These are phyloP conservation scores for Camptogramma bilineatum DNA, from an alignment of 2,888 invertebrate species.

Conservation along the genomic window DNA sequence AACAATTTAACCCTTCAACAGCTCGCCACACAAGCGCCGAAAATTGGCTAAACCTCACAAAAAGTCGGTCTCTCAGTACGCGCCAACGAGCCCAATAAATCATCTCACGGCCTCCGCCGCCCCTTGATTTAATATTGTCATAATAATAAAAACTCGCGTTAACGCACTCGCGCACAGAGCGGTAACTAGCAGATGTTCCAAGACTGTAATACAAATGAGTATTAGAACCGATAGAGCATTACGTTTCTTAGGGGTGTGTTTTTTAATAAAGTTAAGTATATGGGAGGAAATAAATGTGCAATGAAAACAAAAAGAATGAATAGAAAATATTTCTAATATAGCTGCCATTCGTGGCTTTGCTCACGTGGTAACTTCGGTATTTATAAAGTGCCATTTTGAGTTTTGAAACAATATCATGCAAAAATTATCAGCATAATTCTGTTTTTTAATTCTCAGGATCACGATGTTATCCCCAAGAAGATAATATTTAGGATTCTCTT, in stretches of 20 bases:
- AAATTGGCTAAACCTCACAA: slow-evolving; percentile 38
- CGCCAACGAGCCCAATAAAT: slow-evolving; percentile 72
- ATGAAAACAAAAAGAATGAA: neutral
- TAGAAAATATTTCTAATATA: neutral
- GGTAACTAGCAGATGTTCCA: slow-evolving; percentile 42
- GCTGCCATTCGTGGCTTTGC: too few species aligned
- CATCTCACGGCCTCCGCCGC: slow-evolving; percentile 61
- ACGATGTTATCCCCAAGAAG: too few species aligned
- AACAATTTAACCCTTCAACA: slow-evolving; percentile 32
- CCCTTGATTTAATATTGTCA: slow-evolving; percentile 80
- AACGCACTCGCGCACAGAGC: slow-evolving; percentile 54
- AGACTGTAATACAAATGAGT: slow-evolving; percentile 19
- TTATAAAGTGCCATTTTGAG: too few species aligned
- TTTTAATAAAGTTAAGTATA: neutral
- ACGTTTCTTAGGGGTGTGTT: slow-evolving; percentile 15
- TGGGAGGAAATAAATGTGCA: neutral
- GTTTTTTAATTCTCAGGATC: too few species aligned
- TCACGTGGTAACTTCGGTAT: too few species aligned
- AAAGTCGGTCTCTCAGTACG: slow-evolving; percentile 36
- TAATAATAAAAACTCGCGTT: slow-evolving; percentile 76
- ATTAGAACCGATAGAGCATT: slow-evolving; percentile 17
- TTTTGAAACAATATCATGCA: too few species aligned
- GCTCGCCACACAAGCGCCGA: slow-evolving; percentile 25
- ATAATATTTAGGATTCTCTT: too few species aligned
- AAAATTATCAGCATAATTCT: too few species aligned